phyloP scores from a whole-genome alignment of 2,888 invertebrate genomes.

The Mythimna ferrago region DNA sequence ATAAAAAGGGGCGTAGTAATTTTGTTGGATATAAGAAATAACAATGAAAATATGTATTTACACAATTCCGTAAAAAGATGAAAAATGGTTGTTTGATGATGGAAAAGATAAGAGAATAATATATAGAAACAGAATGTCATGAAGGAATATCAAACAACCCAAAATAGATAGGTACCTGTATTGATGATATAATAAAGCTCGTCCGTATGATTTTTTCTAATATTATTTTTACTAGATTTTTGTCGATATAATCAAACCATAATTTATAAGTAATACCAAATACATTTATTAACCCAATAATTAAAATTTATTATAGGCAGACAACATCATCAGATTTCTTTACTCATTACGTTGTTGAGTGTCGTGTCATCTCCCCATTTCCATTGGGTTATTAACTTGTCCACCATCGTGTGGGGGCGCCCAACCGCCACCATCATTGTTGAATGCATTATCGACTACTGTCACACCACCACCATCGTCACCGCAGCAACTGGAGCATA shows the following conservation, averaged over 20 bases:
- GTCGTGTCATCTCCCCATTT: conserved; percentile 62
- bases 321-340: conserved; percentile 13
- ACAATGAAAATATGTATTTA: too few species aligned
- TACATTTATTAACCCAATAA: conserved; percentile 17
- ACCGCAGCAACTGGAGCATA: conserved; percentile 70
- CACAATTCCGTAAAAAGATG: too few species aligned
- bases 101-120: too few species aligned
- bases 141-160: not conserved
- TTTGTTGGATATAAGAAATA: too few species aligned
- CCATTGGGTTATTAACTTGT: conserved; percentile 61
- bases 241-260: not conserved
- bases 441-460: conserved; percentile 68
- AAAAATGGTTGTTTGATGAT: too few species aligned
- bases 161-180: not conserved
- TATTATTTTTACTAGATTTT: not conserved
- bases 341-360: conserved; percentile 15
- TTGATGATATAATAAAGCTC: not conserved
- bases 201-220: not conserved
- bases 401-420: conserved; percentile 59
- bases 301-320: conserved; percentile 14
- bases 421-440: conserved; percentile 48
- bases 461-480: conserved; percentile 65
- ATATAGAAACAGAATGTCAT: too few species aligned
- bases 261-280: not conserved
- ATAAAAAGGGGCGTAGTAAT: too few species aligned